A percentile compares a stretch with the other conserved stretches of the same genome.
Conservation (phyloP, 2,888 invertebrate species). For the Cataglyphis altisquamis region DNA sequence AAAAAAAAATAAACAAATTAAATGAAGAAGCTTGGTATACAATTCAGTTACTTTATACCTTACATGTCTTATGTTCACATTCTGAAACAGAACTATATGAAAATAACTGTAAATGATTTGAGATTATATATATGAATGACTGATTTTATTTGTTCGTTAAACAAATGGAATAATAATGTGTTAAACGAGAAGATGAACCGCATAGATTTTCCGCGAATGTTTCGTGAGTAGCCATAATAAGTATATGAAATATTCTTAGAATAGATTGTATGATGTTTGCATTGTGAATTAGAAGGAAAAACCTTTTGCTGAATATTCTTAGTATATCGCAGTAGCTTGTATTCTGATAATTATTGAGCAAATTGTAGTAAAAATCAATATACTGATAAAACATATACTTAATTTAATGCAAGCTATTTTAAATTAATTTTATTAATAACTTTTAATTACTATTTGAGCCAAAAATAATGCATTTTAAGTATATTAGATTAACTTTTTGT, state of each 20-base stretch:
- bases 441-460: neutral
- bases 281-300: conserved; percentile 13
- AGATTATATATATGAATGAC: neutral
- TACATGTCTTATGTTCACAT: neutral
- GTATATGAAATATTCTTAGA: conserved; percentile 33
- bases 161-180: neutral
- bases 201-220: conserved; percentile 35
- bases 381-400: neutral
- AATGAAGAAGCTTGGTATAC: neutral
- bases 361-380: neutral
- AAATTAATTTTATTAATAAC: neutral
- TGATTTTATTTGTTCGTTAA: conserved; percentile 23
- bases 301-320: neutral
- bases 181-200: conserved; percentile 29
- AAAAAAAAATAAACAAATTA: neutral
- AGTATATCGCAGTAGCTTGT: neutral
- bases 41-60: neutral
- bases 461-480: neutral
- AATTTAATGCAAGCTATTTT: neutral
- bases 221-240: neutral
- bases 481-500: neutral
- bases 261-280: conserved; percentile 32
- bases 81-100: neutral
- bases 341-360: neutral
- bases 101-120: neutral